Evolutionary conservation across 2,113 vertebrate species (phyloP), one percentile per base, ranked within the genome.

Genomic region (Glaucidium brasilianum): DNA sequence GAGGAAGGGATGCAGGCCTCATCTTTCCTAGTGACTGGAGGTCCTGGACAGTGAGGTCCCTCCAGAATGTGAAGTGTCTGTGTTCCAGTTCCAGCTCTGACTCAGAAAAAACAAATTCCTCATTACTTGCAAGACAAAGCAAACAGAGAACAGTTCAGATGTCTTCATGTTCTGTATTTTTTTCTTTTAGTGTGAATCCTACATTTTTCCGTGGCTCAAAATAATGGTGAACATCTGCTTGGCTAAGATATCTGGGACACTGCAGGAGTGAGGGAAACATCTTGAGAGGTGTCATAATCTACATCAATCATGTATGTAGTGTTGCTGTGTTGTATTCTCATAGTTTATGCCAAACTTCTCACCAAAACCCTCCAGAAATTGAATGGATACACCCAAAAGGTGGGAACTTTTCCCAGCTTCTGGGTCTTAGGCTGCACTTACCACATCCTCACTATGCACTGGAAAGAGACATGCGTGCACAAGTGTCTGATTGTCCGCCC

Each of bases 221-320:
- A 58, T 95, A 94, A 97, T 94, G 74, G 86, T 73, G 85, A 97
- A 97, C 96, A 97, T 96, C 96, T 97, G 96, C 94, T 97, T 97
- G 95, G 94, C 94, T 94, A 85, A 92, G 56, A 78, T 88, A 94
- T 81, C 68, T 94, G 77, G 64, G 62, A 87, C 67, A 81, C 45
- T 79, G 66, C 77, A 94, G 81, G 95, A 87, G 69, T 85, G 83
- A 89, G 89, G 29, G 69, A 85, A 92, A 94, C 71, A 95, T 95
- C 95, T 95, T 94, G 80, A 95, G 89, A 95, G 75, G 92, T 34
- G 92, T 94, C 92, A 93, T 79, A 91, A 85, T 79, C 53, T 85
- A 49, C 81, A 94, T 93, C 30, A 60, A 90, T 95, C 87, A 82
- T 53, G n/a, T n/a, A 32, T 50, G 43, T 45, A 72, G 19, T 49